Evolutionary conservation across 2,888 invertebrate species (phyloP), one percentile per base, ranked within the genome.

Genomic region (Chymomyza amoena): DNA sequence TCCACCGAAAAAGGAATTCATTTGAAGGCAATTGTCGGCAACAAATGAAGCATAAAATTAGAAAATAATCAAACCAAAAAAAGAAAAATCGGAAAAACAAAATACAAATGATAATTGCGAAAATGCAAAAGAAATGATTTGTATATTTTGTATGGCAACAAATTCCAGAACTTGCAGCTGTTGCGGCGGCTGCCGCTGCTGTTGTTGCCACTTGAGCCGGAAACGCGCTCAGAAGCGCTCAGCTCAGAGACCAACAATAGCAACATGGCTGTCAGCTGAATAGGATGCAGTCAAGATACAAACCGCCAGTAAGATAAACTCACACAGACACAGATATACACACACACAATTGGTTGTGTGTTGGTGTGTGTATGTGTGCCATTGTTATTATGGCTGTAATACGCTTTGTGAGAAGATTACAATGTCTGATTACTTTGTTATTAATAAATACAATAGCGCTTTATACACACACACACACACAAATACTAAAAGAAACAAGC

Each of bases 371-470:
- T n/a, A n/a, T 45, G 13, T 45, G 13, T 6, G 39, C 39, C 4
- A 45, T 45, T 45, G 39, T 25, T 87, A 81, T 85, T 78, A 87
- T 80, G 76, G 83, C 72, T 81, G 78, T 87, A 87, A 87, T 81
- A 85, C 81, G 85, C 87, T 84, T 83, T 83, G 84, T 72, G 13
- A 74, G 72, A 56, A 80, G 84, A 85, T 85, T 87, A 87, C 87
- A 85, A 87, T 87, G 83, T 78, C 87, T 87, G 84, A 85, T 85
- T 85, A 84, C 84, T 84, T 84, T 87, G 84, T 84, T 84, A 84
- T 84, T 84, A 86, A 84, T 84, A 84, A 84, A 86, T 84, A 86
- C 81, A 84, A 84, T 86, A 84, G 75, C 77, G 68, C 68, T 61
- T 28, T 59, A 16, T 9, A 28, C 45, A 51, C 64, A 67, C 57